Percentiles rank a stretch among this genome's conserved stretches.
Evolutionary conservation across 1,140 invertebrate species (phyloP).

Genomic region (Aphaenogaster ashmeadi): DNA sequence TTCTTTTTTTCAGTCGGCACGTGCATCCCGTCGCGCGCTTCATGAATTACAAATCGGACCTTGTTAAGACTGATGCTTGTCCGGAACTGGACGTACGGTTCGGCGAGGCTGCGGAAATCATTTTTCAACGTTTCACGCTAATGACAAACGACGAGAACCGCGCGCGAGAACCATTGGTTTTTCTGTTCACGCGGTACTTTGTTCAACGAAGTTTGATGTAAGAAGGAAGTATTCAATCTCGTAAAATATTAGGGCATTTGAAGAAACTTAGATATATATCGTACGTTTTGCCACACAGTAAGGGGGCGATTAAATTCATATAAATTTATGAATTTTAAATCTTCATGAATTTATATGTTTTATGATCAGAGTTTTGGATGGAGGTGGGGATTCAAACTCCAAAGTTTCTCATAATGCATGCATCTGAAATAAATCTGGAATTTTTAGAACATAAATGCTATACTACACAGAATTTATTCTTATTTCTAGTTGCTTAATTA

Average conservation of each 20-base stretch:
- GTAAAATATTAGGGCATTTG: not conserved
- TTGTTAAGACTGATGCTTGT: conserved; percentile 64
- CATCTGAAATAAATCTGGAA: not conserved
- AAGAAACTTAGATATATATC: not conserved
- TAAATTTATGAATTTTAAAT: not conserved
- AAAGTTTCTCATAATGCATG: not conserved
- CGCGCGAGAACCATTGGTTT: conserved; percentile 21
- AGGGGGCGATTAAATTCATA: not conserved
- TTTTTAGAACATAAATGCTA: not conserved
- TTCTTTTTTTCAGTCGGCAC: conserved; percentile 39
- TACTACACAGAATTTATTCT: not conserved
- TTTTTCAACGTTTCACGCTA: conserved; percentile 54
- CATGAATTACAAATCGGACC: conserved; percentile 82
- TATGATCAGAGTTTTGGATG: not conserved
- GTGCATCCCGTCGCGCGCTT: conserved; percentile 70
- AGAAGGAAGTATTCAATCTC: not conserved
- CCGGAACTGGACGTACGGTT: not conserved
- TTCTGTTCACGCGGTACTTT: not conserved
- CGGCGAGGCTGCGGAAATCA: conserved; percentile 34
- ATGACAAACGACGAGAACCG: conserved; percentile 26
- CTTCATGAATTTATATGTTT: not conserved
- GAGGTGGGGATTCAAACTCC: not conserved
- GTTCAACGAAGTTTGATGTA: not conserved
- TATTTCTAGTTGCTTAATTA: not conserved
- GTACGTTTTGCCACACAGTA: not conserved